These are phyloP conservation scores for Mus spicilegus DNA, from an alignment of 2,113 vertebrate species.

Conservation along the genomic window DNA sequence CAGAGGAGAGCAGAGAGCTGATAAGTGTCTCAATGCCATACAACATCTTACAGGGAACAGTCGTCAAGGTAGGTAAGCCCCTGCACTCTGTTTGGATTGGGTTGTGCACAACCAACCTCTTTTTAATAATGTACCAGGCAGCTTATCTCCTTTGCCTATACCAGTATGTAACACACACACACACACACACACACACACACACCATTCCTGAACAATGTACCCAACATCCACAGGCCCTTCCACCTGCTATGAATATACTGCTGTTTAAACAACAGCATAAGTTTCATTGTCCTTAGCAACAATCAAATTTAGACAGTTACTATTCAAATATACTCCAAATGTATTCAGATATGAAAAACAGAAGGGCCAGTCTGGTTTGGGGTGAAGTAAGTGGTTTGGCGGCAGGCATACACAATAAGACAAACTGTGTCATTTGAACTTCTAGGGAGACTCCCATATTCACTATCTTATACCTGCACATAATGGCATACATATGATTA, in stretches of 20 bases:
- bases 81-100: background rate
- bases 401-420: background rate
- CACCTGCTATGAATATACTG: background rate
- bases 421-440: background rate
- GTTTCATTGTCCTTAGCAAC: background rate
- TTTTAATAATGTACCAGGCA: background rate
- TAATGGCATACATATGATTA: background rate
- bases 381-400: background rate
- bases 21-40: too few species aligned
- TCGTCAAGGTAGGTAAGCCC: background rate
- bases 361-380: background rate
- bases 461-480: background rate
- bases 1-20: background rate
- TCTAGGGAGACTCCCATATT: background rate
- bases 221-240: background rate
- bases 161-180: background rate
- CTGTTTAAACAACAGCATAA: background rate
- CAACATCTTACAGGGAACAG: too few species aligned
- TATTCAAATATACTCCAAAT: background rate
- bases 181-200: background rate
- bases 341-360: background rate
- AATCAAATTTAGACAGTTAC: background rate
- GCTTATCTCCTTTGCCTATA: background rate
- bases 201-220: too few species aligned
- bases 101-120: background rate